A percentile compares a stretch with the other conserved stretches of the same genome.
These are phyloP conservation scores for Molossus molossus DNA, from an alignment of 2,797 vertebrate species.

Conservation along the genomic window DNA sequence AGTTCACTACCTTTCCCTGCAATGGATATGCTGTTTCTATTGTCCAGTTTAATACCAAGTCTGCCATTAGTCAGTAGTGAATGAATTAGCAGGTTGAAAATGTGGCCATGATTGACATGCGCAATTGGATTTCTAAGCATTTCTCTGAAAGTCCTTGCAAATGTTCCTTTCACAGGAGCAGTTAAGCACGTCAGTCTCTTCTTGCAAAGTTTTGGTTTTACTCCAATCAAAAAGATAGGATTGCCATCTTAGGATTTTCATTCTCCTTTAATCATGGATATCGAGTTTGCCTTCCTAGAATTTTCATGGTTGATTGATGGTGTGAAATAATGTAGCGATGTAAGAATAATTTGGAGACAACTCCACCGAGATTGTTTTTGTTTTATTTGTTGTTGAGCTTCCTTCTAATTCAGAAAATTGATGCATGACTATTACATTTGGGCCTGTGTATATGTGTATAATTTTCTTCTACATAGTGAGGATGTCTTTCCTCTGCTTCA, in stretches of 20 bases:
- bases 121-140: constrained; percentile 70
- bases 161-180: constrained; percentile 10
- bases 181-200: constrained; percentile 36
- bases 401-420: constrained; percentile 17
- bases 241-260: neutral
- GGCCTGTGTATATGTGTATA: neutral
- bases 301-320: neutral
- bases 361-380: neutral
- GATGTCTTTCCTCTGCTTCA: constrained; percentile 28
- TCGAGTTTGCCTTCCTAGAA: neutral
- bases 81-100: constrained; percentile 56
- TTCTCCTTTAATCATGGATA: neutral
- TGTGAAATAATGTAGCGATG: neutral
- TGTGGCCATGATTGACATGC: neutral
- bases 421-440: neutral
- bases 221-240: neutral
- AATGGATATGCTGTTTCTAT: neutral
- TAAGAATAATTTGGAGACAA: constrained; percentile 40
- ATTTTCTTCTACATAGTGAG: neutral
- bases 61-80: constrained; percentile 50
- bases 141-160: constrained; percentile 43
- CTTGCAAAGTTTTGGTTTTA: constrained; percentile 39
- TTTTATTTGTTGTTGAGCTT: constrained; percentile 14
- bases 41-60: neutral
- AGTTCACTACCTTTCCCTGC: neutral